Evolutionary conservation across 2,113 vertebrate genomes (phyloP).

Genomic region (Petromus typicus): DNA sequence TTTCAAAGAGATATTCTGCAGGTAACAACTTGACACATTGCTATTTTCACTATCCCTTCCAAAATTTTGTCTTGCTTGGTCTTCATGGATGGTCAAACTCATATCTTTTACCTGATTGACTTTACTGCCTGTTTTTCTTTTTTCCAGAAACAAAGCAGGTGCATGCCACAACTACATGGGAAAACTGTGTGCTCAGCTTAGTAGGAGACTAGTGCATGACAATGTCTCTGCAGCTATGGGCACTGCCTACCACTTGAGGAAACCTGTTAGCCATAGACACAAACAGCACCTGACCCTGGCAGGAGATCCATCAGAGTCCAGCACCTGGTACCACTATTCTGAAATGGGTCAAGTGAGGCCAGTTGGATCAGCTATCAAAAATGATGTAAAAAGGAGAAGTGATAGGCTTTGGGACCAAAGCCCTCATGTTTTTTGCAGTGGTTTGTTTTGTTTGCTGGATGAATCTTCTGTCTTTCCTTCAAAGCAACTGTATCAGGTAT

Average conservation of each 20-base stretch:
- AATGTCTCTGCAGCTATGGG: background rate
- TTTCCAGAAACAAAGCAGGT: background rate
- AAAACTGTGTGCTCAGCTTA: background rate
- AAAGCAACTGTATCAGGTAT: background rate
- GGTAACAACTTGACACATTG: background rate
- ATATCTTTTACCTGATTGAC: background rate
- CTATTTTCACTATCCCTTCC: background rate
- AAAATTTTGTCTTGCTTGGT: background rate
- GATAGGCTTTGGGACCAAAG: background rate
- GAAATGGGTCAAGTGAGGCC: background rate
- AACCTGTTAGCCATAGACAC: background rate
- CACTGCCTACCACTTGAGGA: background rate
- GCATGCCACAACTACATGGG: background rate
- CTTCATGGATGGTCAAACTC: background rate
- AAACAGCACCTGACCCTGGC: background rate
- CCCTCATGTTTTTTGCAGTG: background rate
- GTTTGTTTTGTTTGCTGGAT: background rate
- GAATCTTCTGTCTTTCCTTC: background rate
- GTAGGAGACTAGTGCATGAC: background rate
- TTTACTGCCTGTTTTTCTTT: background rate
- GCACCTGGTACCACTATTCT: background rate
- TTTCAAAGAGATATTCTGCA: background rate
- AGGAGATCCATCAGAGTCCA: background rate
- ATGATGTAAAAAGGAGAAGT: background rate
- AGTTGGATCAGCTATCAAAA: background rate